Evolutionary conservation across 2,888 invertebrate genomes (phyloP), one percentile per base, ranked within the genome.

Genomic region (Anarsia innoxiella): DNA sequence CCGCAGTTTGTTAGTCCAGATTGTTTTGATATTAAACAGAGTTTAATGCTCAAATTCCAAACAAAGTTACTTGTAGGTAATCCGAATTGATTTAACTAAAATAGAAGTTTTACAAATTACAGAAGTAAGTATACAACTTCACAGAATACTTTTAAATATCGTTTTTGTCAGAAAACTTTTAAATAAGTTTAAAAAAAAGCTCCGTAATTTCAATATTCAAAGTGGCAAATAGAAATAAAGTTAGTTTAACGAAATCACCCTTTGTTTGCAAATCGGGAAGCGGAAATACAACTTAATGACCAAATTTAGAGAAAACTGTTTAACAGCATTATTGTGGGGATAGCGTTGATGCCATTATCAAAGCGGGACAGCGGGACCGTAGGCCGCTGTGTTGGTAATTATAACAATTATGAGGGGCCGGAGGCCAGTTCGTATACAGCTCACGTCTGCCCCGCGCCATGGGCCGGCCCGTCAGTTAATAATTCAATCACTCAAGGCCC

Each of bases 401-500:
- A 70, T 66, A 64, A 72, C 66, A 70, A 71, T 75, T 70, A 70
- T 56, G 58, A 56, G 53, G 46, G 53, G 46, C 55, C 48, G 39
- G 48, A n/a, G n/a, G n/a, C n/a, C n/a, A n/a, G 53, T 51, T 44
- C 48, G 68, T 56, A 75, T 54, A 50, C 72, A 55, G 47, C 66
- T 71, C 76, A 78, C 75, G 74, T 76, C 58, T 52, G 48, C 49
- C 45, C 49, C 65, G 62, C 58, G 54, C 68, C 66, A 50, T 53
- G 66, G 64, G 48, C 49, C 62, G 54, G 59, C 60, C 69, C 62
- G 59, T 61, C 70, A 63, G 68, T 72, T 68, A 76, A 79, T 79
- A 79, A 80, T 80, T 77, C 74, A 79, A 79, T 79, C 73, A 77
- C 64, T 71, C 71, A 56, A 50, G 48, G 48, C 59, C 66, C 66